Percentiles rank a stretch among this genome's conserved stretches.
phyloP scores from a whole-genome alignment of 2,888 invertebrate genomes.

The Serripes groenlandicus region DNA sequence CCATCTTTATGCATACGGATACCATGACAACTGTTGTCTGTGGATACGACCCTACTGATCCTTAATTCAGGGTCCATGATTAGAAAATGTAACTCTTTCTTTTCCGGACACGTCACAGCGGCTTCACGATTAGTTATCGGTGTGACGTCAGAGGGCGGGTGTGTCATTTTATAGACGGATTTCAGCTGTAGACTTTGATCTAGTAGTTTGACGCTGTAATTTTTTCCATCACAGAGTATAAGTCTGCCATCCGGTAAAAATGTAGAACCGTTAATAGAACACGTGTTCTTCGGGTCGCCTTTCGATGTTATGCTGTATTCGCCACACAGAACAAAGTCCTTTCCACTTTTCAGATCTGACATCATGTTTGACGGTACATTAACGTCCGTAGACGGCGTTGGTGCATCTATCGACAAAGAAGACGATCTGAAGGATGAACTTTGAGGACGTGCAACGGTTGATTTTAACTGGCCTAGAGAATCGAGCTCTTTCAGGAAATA shows the following conservation, averaged over 20 bases:
- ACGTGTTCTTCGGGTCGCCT: constrained; percentile 32
- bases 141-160: constrained; percentile 48
- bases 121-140: constrained; percentile 43
- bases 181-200: constrained; percentile 45
- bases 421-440: constrained; percentile 10
- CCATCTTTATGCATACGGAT: constrained; percentile 43
- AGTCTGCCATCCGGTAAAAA: constrained; percentile 52
- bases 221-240: constrained; percentile 45
- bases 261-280: constrained; percentile 36
- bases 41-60: constrained; percentile 28
- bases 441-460: constrained; percentile 10
- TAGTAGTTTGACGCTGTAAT: constrained; percentile 42
- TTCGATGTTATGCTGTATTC: constrained; percentile 34
- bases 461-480: constrained; percentile 42
- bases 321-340: constrained; percentile 38
- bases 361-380: constrained; percentile 36
- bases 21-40: constrained; percentile 46
- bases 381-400: constrained; percentile 27
- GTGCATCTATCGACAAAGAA: neutral
- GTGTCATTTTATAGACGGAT: constrained; percentile 22
- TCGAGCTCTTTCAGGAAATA: constrained; percentile 44
- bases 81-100: constrained; percentile 46
- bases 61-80: constrained; percentile 50
- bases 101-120: constrained; percentile 44
- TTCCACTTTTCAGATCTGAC: constrained; percentile 34